Percentiles rank a stretch among this genome's conserved stretches.
phyloP scores from a whole-genome alignment of 2,888 invertebrate species.

The Microplitis deprimator region DNA sequence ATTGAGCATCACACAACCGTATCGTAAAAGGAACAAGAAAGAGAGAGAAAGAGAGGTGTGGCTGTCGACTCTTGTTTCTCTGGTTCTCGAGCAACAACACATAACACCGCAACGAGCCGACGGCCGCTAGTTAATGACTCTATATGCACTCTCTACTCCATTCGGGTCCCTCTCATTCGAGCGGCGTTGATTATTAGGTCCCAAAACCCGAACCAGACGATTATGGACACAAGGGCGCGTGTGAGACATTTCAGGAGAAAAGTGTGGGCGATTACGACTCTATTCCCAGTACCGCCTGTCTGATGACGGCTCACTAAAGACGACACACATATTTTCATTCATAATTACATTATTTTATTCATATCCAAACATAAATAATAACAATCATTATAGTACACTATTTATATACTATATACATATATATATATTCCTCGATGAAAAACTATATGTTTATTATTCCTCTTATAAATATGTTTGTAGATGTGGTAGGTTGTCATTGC shows the following conservation, averaged over 20 bases:
- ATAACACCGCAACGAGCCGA: slow-evolving; percentile 54
- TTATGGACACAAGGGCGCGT: slow-evolving; percentile 36
- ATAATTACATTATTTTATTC: no score
- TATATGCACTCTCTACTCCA: slow-evolving; percentile 57
- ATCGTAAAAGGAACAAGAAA: slow-evolving; percentile 38
- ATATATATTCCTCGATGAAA: background rate
- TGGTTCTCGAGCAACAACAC: slow-evolving; percentile 47
- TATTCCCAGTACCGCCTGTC: background rate
- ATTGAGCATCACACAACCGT: slow-evolving; percentile 20
- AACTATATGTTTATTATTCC: slow-evolving; percentile 8
- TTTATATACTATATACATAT: no score
- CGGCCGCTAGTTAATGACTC: slow-evolving; percentile 64
- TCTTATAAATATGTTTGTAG: slow-evolving; percentile 16
- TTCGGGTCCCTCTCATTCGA: slow-evolving; percentile 8
- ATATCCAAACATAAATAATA: no score
- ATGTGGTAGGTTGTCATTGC: slow-evolving; percentile 3
- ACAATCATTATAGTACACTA: no score
- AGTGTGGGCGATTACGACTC: slow-evolving; percentile 23
- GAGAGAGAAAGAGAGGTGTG: slow-evolving; percentile 41
- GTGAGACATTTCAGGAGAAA: slow-evolving; percentile 29
- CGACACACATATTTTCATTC: background rate
- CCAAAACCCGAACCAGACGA: slow-evolving; percentile 4
- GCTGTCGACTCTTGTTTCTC: slow-evolving; percentile 15
- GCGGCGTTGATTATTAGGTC: slow-evolving; percentile 35
- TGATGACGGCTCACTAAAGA: slow-evolving; percentile 1